These are phyloP conservation scores for Atopsyche davidsoni DNA, from an alignment of 1,140 invertebrate genomes.

Conservation along the genomic window DNA sequence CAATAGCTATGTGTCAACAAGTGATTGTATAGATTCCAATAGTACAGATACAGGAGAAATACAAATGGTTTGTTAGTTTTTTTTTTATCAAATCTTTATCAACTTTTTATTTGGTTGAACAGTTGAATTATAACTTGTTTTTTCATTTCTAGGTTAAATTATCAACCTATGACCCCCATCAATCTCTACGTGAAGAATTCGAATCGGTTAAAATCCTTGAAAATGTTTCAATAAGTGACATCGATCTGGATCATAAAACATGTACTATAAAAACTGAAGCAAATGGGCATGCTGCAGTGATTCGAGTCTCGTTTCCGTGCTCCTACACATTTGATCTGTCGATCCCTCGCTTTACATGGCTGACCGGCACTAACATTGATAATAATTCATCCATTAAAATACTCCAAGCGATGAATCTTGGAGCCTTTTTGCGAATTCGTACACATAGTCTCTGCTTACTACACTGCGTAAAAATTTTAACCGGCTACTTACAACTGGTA, in stretches of 20 bases:
- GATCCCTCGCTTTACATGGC: conserved; percentile 46
- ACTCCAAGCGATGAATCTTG: conserved; percentile 44
- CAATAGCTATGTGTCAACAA: conserved; percentile 42
- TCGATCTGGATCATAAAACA: conserved; percentile 65
- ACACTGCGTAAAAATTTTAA: conserved; percentile 44
- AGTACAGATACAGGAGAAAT: conserved; percentile 31
- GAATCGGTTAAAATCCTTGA: conserved; percentile 70
- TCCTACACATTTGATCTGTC: conserved; percentile 63
- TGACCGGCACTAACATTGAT: conserved; percentile 46
- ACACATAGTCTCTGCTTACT: conserved; percentile 42
- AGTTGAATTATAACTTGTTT: conserved; percentile 2
- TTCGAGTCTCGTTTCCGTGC: conserved; percentile 74
- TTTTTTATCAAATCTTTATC: conserved; percentile 6
- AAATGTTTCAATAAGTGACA: conserved; percentile 78
- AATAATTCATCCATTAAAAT: conserved; percentile 45
- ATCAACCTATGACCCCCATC: conserved; percentile 46
- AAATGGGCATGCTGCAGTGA: conserved; percentile 64
- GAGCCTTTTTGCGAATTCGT: conserved; percentile 43
- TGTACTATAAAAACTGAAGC: conserved; percentile 68
- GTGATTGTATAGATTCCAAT: conserved; percentile 32
- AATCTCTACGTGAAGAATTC: conserved; percentile 78
- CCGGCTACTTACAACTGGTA: conserved; percentile 45
- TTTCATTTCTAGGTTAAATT: conserved; percentile 31
- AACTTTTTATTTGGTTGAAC: not conserved
- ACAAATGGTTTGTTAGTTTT: conserved; percentile 35